Evolutionary conservation across 2,888 invertebrate species (phyloP).

Genomic region (Allophyes oxyacanthae): DNA sequence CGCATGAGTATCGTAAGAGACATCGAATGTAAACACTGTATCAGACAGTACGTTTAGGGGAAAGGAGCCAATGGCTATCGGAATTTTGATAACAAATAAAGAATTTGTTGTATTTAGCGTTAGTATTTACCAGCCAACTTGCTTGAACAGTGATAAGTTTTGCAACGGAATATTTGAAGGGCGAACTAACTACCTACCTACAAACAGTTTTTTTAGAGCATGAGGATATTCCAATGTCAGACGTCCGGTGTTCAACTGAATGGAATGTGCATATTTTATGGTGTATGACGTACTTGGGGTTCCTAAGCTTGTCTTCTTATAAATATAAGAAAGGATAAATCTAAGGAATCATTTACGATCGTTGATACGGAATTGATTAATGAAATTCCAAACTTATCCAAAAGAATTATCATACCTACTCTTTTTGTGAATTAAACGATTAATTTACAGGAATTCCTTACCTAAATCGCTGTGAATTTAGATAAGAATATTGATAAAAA

Average conservation of each 20-base stretch:
- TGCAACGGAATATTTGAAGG: constrained; percentile 2
- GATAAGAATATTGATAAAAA: constrained; percentile 8
- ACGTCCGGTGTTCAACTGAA: neutral
- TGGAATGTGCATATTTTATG: neutral
- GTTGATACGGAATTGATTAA: too few species aligned
- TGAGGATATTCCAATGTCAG: too few species aligned
- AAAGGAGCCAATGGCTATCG: constrained; percentile 30
- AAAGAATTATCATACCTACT: too few species aligned
- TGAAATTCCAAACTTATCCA: too few species aligned
- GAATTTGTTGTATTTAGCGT: constrained; percentile 40
- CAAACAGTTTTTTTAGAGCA: too few species aligned
- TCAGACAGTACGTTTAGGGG: constrained; percentile 18
- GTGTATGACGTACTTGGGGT: constrained; percentile 27
- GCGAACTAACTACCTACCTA: too few species aligned
- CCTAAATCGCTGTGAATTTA: too few species aligned
- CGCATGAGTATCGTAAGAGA: neutral
- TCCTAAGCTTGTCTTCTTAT: neutral
- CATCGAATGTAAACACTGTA: constrained; percentile 10
- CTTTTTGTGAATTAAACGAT: too few species aligned
- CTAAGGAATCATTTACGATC: too few species aligned
- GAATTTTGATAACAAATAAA: constrained; percentile 59
- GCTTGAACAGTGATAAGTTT: constrained; percentile 23
- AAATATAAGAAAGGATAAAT: too few species aligned
- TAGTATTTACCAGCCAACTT: neutral
- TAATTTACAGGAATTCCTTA: too few species aligned